Base-by-base conservation (phyloP, 2,113 vertebrate species). In the Pseudopipra pipra region DNA sequence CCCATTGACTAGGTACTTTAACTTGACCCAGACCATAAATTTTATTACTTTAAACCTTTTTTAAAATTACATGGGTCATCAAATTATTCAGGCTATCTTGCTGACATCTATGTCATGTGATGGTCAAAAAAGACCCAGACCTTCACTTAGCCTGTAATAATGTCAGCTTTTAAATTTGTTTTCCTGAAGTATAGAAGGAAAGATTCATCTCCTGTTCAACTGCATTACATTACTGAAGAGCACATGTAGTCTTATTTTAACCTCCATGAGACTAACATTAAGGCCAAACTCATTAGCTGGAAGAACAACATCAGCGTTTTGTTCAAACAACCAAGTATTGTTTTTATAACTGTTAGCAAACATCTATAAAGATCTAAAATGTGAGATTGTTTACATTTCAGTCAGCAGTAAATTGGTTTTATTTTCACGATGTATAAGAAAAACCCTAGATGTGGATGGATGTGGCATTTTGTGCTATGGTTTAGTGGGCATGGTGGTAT, bases 401-500 rank as follows among this genome's bases (percentile, higher is more conserved):
- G 20, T 56, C 31, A 56, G 20, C 55, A 56, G 33, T n/a, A 33
- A 54, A 56, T 33, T 28, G 22, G 12, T 41, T 82, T 65, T 44
- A 39, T 58, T 55, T 46, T 27, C 20, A 44, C 13, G 12, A 9
- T 56, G 18, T 35, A 6, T 4, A 41, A 41, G 20, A 18, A 52
- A 52, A 82, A 15, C 47, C 3, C 3, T 22, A 35, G 14, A 14
- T 63, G 12, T 63, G 27, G 6, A 18, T 22, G 25, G 16, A 59
- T 62, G 13, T 25, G n/a, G 2, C 0, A 1, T 24, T 61, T 68
- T 3, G 3, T 54, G 7, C 12, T 49, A 11, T 11, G 16, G 13
- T 54, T 39, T 54, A 54, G 11, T 75, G 62, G 23, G 5, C 11
- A 9, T 21, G 8, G 30, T 70, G 21, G 9, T 35, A 55, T 41